Evolutionary conservation across 2,888 invertebrate species (phyloP).

Genomic region (Sisyra terminalis): DNA sequence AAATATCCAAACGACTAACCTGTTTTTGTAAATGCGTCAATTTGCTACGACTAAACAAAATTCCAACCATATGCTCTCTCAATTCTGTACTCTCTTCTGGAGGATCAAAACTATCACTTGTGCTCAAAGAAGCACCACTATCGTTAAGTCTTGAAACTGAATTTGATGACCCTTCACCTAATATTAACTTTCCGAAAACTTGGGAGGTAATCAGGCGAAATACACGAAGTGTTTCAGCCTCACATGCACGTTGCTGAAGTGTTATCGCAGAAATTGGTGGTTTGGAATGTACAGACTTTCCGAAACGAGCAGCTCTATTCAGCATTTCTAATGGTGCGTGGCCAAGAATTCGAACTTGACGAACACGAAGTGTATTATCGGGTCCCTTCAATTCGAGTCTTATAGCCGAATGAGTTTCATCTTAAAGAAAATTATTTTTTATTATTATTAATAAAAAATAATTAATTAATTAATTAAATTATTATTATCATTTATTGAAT

Average conservation of each 20-base stretch:
- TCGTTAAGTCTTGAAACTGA: constrained; percentile 11
- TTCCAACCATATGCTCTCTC: constrained; percentile 92
- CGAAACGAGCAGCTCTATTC: constrained; percentile 21
- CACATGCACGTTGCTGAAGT: constrained; percentile 75
- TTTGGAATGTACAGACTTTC: constrained; percentile 9
- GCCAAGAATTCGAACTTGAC: constrained; percentile 62
- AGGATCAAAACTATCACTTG: constrained; percentile 27
- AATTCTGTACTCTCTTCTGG: constrained; percentile 34
- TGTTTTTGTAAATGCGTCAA: constrained; percentile 85
- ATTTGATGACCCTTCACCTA: constrained; percentile 34
- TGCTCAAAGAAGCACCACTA: constrained; percentile 18
- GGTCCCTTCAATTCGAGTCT: constrained; percentile 81
- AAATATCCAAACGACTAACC: constrained; percentile 31
- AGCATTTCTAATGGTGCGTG: constrained; percentile 38
- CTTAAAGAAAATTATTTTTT: constrained; percentile 15
- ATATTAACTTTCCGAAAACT: constrained; percentile 78
- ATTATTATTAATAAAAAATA: background rate
- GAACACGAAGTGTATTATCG: constrained; percentile 74
- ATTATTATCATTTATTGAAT: too few relatives aligned
- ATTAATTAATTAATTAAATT: background rate
- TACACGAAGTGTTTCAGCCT: constrained; percentile 80
- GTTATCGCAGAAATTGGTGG: constrained; percentile 23
- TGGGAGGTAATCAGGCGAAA: constrained; percentile 84
- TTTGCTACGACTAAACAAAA: constrained; percentile 85
- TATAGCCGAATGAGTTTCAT: constrained; percentile 38